These are phyloP conservation scores for Pteria penguin DNA, from an alignment of 2,888 invertebrate species.

Conservation along the genomic window DNA sequence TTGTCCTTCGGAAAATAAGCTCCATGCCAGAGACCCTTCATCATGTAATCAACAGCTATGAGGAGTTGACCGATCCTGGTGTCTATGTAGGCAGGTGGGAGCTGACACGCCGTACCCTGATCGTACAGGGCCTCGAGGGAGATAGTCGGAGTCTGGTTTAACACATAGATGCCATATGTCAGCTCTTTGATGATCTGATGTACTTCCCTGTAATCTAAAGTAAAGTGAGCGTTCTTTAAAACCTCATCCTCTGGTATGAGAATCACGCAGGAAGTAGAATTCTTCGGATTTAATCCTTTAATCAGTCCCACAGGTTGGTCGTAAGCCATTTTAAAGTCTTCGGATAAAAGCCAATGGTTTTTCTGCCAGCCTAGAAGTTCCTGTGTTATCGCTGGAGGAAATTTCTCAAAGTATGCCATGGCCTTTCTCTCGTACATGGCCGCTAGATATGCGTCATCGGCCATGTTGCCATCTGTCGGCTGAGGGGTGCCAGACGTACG, in stretches of 20 bases:
- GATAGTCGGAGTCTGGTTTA: slow-evolving; percentile 79
- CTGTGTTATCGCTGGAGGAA: slow-evolving; percentile 77
- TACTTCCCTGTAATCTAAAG: slow-evolving; percentile 76
- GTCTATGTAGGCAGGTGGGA: slow-evolving; percentile 78
- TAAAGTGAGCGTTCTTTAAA: slow-evolving; percentile 47
- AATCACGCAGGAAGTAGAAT: slow-evolving; percentile 63
- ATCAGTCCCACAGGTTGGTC: slow-evolving; percentile 78
- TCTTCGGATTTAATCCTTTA: slow-evolving; percentile 62
- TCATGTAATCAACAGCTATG: slow-evolving; percentile 79
- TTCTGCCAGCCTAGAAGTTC: slow-evolving; percentile 74
- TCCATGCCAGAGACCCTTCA: slow-evolving; percentile 80
- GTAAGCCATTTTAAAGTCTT: slow-evolving; percentile 76
- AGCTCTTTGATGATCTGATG: slow-evolving; percentile 79
- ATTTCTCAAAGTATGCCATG: slow-evolving; percentile 73
- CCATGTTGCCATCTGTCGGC: slow-evolving; percentile 21
- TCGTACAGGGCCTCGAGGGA: slow-evolving; percentile 79
- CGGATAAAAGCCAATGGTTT: slow-evolving; percentile 78
- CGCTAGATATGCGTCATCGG: slow-evolving; percentile 32
- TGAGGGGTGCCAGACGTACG: slow-evolving; percentile 32
- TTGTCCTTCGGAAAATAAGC: slow-evolving; percentile 79
- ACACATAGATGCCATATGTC: slow-evolving; percentile 77
- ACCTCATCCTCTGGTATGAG: slow-evolving; percentile 69
- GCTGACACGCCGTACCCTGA: slow-evolving; percentile 76
- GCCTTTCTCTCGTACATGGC: slow-evolving; percentile 53
- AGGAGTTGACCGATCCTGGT: slow-evolving; percentile 78